A percentile compares a stretch with the other conserved stretches of the same genome.
phyloP scores from a whole-genome alignment of 2,113 vertebrate genomes.

The Oplegnathus fasciatus region DNA sequence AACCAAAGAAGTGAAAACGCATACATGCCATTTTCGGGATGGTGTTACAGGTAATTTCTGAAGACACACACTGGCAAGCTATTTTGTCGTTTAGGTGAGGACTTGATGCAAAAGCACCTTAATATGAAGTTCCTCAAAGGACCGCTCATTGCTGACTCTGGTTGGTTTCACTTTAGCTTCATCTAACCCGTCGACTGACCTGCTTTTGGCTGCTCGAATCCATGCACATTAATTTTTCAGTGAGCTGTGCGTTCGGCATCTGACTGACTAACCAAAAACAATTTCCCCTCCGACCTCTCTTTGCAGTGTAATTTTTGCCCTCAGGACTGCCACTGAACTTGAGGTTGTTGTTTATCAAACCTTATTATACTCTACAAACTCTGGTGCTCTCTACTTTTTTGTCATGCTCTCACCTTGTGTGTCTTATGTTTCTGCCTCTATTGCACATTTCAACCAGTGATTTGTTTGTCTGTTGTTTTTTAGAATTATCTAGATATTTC shows the following conservation, averaged over 20 bases:
- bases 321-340: neutral
- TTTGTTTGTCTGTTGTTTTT: no score
- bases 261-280: slow-evolving; percentile 3
- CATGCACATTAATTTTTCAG: neutral
- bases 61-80: neutral
- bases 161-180: neutral
- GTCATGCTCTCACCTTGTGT: neutral
- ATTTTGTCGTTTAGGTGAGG: neutral
- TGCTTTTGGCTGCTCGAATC: neutral
- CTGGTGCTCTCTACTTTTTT: neutral
- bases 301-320: neutral
- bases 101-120: neutral
- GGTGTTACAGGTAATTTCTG: neutral
- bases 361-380: slow-evolving; percentile 5
- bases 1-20: neutral
- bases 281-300: slow-evolving; percentile 6
- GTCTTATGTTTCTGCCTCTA: neutral
- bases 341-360: slow-evolving; percentile 19
- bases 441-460: neutral
- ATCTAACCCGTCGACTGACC: neutral
- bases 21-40: neutral
- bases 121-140: neutral
- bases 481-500: neutral
- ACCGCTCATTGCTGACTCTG: neutral
- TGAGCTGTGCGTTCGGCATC: neutral